phyloP scores from a whole-genome alignment of 2,113 vertebrate genomes.

The Harpagus bidentatus region DNA sequence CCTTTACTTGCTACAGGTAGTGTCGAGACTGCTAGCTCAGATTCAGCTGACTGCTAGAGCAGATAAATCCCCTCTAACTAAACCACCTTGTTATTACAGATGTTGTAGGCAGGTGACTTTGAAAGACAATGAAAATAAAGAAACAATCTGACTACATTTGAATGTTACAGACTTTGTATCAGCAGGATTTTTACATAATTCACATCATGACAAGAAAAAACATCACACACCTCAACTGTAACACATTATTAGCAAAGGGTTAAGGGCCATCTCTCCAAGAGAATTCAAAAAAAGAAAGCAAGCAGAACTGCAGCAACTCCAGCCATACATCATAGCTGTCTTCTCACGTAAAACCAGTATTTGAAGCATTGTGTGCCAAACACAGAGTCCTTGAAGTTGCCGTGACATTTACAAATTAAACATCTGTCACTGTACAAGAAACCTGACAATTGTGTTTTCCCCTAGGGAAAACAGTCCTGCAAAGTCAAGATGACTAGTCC shows the following conservation, averaged over 20 bases:
- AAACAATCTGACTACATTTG: accelerated
- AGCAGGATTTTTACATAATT: background rate
- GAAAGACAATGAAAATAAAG: background rate
- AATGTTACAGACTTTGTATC: background rate
- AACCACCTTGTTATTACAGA: background rate
- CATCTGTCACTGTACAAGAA: constrained; percentile 19
- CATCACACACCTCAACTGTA: background rate
- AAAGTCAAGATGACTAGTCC: background rate
- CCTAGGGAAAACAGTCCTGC: background rate
- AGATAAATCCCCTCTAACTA: background rate
- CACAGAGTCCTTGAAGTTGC: background rate
- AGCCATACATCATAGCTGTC: background rate
- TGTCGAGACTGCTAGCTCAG: background rate
- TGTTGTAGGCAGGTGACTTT: background rate
- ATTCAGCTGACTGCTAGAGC: background rate
- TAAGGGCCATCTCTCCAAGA: background rate
- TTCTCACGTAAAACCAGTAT: background rate
- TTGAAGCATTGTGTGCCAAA: background rate
- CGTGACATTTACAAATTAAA: constrained; percentile 24
- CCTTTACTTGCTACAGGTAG: background rate
- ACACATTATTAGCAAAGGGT: background rate
- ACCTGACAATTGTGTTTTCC: background rate
- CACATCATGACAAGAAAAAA: background rate
- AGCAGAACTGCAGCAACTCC: background rate
- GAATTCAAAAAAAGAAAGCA: background rate